Conservation (phyloP, 2,113 vertebrate species). For the Colistium nudipinnis region DNA sequence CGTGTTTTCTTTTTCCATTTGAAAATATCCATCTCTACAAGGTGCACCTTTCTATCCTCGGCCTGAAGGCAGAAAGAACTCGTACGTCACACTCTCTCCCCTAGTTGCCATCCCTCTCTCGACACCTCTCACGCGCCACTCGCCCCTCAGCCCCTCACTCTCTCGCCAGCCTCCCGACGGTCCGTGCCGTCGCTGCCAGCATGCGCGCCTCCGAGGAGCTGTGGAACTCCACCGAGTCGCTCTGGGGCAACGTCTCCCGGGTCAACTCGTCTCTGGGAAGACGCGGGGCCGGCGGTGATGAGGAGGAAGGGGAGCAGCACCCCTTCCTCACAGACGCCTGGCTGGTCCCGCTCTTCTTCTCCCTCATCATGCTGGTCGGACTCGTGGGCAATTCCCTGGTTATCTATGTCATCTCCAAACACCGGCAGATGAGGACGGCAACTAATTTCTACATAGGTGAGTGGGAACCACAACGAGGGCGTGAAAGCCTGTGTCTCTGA, state of each 20-base stretch:
- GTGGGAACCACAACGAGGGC: slow-evolving; percentile 13
- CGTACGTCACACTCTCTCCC: neutral
- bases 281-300: neutral
- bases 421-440: slow-evolving; percentile 87
- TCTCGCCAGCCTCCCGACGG: neutral
- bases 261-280: slow-evolving; percentile 67
- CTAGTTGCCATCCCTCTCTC: slow-evolving; percentile 5
- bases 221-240: slow-evolving; percentile 76
- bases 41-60: neutral
- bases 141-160: neutral
- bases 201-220: slow-evolving; percentile 62
- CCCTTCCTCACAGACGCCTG: slow-evolving; percentile 87
- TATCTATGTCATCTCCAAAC: slow-evolving; percentile 86
- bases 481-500: neutral
- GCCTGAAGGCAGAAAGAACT: slow-evolving; percentile 7
- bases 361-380: slow-evolving; percentile 86
- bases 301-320: slow-evolving; percentile 72
- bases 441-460: slow-evolving; percentile 90
- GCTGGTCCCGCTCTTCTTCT: slow-evolving; percentile 87
- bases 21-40: neutral
- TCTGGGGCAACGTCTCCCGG: slow-evolving; percentile 69
- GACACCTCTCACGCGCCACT: neutral
- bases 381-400: slow-evolving; percentile 86
- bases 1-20: neutral
- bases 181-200: neutral